These are phyloP conservation scores for Philotrypesis tridentata DNA, from an alignment of 1,140 invertebrate genomes.

Conservation along the genomic window DNA sequence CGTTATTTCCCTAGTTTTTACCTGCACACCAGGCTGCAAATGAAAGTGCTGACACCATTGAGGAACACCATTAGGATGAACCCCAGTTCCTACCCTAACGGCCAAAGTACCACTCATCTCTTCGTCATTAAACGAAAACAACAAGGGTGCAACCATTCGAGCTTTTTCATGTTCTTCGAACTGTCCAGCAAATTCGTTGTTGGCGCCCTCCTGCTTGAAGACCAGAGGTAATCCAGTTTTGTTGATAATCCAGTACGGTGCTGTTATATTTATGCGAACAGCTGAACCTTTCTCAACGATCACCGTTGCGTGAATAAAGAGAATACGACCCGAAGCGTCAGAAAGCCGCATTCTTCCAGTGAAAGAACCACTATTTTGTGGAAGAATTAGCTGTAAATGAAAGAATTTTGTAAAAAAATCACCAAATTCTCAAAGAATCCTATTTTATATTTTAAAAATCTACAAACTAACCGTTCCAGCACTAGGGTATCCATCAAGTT, in stretches of 20 bases:
- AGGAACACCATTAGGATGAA: slow-evolving; percentile 79
- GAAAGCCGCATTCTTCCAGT: slow-evolving; percentile 76
- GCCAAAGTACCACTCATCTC: slow-evolving; percentile 80
- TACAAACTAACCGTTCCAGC: slow-evolving; percentile 75
- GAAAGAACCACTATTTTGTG: slow-evolving; percentile 72
- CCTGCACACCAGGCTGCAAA: slow-evolving; percentile 83
- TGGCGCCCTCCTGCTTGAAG: slow-evolving; percentile 91
- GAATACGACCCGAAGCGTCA: slow-evolving; percentile 81
- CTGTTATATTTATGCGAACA: slow-evolving; percentile 84
- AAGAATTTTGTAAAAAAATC: not conserved
- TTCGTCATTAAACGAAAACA: slow-evolving; percentile 94
- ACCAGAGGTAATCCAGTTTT: slow-evolving; percentile 95
- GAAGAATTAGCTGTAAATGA: slow-evolving; percentile 64
- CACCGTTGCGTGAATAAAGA: slow-evolving; percentile 83
- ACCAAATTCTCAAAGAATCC: not conserved
- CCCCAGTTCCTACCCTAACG: slow-evolving; percentile 81
- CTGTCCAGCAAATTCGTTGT: slow-evolving; percentile 90
- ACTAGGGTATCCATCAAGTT: slow-evolving; percentile 87
- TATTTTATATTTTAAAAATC: not conserved
- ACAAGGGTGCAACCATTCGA: slow-evolving; percentile 91
- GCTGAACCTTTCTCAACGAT: slow-evolving; percentile 71
- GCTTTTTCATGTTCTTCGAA: slow-evolving; percentile 96
- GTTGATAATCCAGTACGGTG: slow-evolving; percentile 97
- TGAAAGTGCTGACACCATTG: slow-evolving; percentile 90
- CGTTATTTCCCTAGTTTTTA: slow-evolving; percentile 59